Percentiles rank a stretch among this genome's conserved stretches.
These are phyloP conservation scores for Polydrusus cervinus DNA, from an alignment of 2,888 invertebrate species.

Conservation along the genomic window DNA sequence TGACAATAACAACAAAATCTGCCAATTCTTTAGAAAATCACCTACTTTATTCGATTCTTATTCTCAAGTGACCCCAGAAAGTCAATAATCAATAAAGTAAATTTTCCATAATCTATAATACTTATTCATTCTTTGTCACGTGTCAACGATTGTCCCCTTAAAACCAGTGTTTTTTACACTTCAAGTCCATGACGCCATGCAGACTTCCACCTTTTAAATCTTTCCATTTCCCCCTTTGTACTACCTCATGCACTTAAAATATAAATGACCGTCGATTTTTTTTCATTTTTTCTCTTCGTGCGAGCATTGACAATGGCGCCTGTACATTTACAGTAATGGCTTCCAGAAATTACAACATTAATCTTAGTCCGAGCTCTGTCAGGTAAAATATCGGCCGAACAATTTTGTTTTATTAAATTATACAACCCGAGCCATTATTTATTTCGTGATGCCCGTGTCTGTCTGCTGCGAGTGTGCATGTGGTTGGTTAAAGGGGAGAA, in stretches of 20 bases:
- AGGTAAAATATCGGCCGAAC: slow-evolving; percentile 68
- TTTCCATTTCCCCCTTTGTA: background rate
- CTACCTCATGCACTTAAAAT: background rate
- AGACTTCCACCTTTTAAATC: background rate
- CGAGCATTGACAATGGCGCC: slow-evolving; percentile 64
- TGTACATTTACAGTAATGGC: slow-evolving; percentile 66
- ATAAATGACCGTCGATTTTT: slow-evolving; percentile 53
- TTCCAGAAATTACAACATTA: slow-evolving; percentile 69
- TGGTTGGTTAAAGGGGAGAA: background rate
- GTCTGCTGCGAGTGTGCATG: slow-evolving; percentile 2
- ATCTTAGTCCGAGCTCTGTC: slow-evolving; percentile 68
- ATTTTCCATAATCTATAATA: no score
- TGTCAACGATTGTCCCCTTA: no score
- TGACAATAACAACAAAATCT: no score
- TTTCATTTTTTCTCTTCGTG: slow-evolving; percentile 42
- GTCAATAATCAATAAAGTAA: no score
- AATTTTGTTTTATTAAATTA: slow-evolving; percentile 67
- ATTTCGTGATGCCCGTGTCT: slow-evolving; percentile 44
- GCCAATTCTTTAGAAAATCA: no score
- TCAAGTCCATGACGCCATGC: no score
- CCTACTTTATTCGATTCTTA: no score
- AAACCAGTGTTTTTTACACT: no score
- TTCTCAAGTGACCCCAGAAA: no score
- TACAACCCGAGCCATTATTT: slow-evolving; percentile 57
- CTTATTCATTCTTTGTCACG: no score